A percentile compares a stretch with the other conserved stretches of the same genome.
Evolutionary conservation across 2,888 invertebrate species (phyloP).

Genomic region (Callosobruchus maculatus): DNA sequence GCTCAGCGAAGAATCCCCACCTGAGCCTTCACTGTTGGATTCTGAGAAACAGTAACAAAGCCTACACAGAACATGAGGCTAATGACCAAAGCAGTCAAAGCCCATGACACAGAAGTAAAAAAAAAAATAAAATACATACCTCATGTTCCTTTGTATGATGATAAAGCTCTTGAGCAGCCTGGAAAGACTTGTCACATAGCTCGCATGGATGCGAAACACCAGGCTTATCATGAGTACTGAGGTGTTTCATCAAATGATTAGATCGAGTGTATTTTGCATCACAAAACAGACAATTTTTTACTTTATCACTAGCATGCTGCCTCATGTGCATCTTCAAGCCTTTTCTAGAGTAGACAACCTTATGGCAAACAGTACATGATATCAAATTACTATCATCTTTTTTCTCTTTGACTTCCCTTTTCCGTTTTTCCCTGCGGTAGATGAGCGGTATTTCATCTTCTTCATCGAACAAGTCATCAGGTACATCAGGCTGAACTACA

Average conservation of each 20-base stretch:
- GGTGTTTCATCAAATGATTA: constrained; percentile 42
- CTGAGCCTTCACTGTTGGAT: too few species aligned
- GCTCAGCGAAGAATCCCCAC: too few species aligned
- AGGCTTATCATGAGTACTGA: constrained; percentile 38
- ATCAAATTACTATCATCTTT: constrained; percentile 19
- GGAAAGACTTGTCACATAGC: constrained; percentile 25
- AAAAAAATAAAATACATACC: constrained; percentile 2
- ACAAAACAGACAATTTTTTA: constrained; percentile 41
- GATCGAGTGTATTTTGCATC: constrained; percentile 41
- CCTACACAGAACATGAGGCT: too few species aligned
- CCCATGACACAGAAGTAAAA: too few species aligned
- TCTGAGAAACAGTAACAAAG: too few species aligned
- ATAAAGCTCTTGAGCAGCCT: constrained; percentile 24
- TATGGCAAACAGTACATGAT: constrained; percentile 41
- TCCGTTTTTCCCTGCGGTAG: constrained; percentile 20
- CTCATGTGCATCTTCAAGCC: constrained; percentile 42
- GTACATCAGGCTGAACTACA: constrained; percentile 33
- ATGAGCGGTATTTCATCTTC: constrained; percentile 31
- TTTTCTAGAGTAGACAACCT: constrained; percentile 37
- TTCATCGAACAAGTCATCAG: constrained; percentile 26
- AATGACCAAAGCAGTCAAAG: too few species aligned
- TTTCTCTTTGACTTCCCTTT: constrained; percentile 22
- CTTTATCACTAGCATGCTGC: constrained; percentile 42
- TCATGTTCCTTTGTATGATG: constrained; percentile 26
- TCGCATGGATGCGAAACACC: constrained; percentile 26